Base-by-base conservation (phyloP, 2,113 vertebrate genomes). In the Zosterops borbonicus region DNA sequence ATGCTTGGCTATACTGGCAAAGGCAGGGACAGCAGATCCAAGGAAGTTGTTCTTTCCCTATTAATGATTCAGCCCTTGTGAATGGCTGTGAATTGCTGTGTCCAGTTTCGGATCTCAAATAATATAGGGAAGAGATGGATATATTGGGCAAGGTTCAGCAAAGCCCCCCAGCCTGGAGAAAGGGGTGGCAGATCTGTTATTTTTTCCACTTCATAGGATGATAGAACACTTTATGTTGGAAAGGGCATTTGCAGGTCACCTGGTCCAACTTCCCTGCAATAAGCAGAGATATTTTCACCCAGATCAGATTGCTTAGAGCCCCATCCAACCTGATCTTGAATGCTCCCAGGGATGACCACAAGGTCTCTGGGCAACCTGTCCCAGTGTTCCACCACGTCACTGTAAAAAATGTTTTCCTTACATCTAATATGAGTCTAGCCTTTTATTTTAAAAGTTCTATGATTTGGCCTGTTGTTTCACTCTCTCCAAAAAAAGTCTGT, bases 371-470 rank as follows among this genome's bases (percentile, higher is more conserved):
- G 12, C 29, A 75, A 58, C 8, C 12, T 65, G 20, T 58, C 49
- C 4, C 35, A 11, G 20, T 29, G 9, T 65, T 75, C 53, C 24
- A 49, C 12, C 12, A 20, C 5, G 6, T 75, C 12, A 35, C 25
- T 41, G 5, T 41, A 65, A 65, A 74, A 73, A 49, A 24, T 28
- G 4, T 58, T 56, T 70, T 28, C 35, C 24, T 58, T 47, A 20
- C 0, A 0, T n/a, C 15, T 58, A 11, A 6, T 58, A 21, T n/a
- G 15, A 75, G 42, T 29, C 50, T 49, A 56, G 5, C 3, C 12
- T 65, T 75, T 49, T n/a, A 41, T 47, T 65, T n/a, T 49, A 19
- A 20, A n/a, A 5, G 4, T 39, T 9, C 17, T 46, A 22, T 11
- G 10, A 49, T 58, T 75, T 49, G 12, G 23, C 9, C n/a, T 41